Evolutionary conservation across 2,113 vertebrate genomes (phyloP).

Genomic region (Oreochromis spilurus): DNA sequence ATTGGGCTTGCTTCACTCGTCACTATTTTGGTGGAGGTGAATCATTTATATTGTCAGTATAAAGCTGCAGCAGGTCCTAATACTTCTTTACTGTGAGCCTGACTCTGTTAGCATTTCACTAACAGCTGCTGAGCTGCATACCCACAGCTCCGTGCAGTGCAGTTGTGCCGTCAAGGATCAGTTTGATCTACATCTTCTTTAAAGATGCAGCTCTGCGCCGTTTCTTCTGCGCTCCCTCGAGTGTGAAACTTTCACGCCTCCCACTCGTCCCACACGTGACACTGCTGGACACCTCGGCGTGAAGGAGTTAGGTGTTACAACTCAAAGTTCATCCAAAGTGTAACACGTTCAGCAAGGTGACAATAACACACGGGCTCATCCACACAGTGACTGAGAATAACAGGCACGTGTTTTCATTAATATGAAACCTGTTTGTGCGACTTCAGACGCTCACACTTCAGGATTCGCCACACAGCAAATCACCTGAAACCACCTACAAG

Average conservation of each 20-base stretch:
- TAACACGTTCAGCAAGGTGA: not conserved
- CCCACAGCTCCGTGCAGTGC: not conserved
- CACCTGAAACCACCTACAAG: not conserved
- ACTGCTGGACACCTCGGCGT: not conserved
- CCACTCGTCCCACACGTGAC: not conserved
- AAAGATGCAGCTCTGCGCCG: not conserved
- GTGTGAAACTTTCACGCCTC: not conserved
- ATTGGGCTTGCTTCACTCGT: not conserved
- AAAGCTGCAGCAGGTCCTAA: not conserved
- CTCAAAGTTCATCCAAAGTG: not conserved
- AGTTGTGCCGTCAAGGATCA: not conserved
- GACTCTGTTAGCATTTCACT: not conserved
- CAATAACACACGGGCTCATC: not conserved
- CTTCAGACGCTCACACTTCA: not conserved
- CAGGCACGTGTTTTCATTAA: not conserved
- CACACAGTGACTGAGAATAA: not conserved
- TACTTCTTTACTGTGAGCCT: not conserved
- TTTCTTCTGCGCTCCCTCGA: not conserved
- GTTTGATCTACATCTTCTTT: not conserved
- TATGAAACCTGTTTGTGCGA: not conserved
- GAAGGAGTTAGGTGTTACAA: not conserved
- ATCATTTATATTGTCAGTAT: not conserved
- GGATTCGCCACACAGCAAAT: not conserved
- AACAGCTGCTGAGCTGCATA: not conserved
- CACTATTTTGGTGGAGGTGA: not conserved